Evolutionary conservation across 2,113 vertebrate species (phyloP), one percentile per base, ranked within the genome.

Genomic region (human): DNA sequence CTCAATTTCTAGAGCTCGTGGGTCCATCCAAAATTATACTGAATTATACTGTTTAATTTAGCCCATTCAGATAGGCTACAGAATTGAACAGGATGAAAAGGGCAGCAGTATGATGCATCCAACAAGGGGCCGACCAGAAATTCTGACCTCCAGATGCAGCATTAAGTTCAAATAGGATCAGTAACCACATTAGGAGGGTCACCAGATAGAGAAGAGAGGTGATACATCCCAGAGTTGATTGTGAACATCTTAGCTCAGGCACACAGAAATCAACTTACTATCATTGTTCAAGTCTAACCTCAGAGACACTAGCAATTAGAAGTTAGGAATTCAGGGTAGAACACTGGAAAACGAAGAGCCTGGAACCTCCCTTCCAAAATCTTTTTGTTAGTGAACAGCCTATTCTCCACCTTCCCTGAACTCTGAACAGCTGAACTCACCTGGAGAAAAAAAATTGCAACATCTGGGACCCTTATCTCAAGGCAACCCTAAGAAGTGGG

Each of bases 211-310:
- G 23, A 35, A 61, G 57, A 35, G 48, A 38, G 17, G 14, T 64
- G 45, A n/a, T 13, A 5, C 6, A 78, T 27, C 1, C 18, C n/a
- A 23, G 0, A 79, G 38, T 2, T 14, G 17, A 18, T 1, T 3
- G 1, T 17, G 30, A 55, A 14, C 8, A 3, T 32, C 3, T 57
- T 22, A 7, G 27, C 6, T 30, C 23, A 79, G 52, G 5, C 12
- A 25, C 38, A 8, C 1, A 12, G 30, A 25, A 43, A 13, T 18
- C 22, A 66, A 10, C 14, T 35, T 35, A 25, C 25, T 52, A 17
- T 18, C 22, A 12, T 16, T 40, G 6, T 48, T 57, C 12, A 18
- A 14, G 9, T 55, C 23, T 55, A 83, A 20, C 16, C 3, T 30
- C 35, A 64, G 30, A n/a, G 30, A 70, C 30, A 20, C 3, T 30